Conservation (phyloP, 1,140 invertebrate genomes). For the Bombus waltoni region DNA sequence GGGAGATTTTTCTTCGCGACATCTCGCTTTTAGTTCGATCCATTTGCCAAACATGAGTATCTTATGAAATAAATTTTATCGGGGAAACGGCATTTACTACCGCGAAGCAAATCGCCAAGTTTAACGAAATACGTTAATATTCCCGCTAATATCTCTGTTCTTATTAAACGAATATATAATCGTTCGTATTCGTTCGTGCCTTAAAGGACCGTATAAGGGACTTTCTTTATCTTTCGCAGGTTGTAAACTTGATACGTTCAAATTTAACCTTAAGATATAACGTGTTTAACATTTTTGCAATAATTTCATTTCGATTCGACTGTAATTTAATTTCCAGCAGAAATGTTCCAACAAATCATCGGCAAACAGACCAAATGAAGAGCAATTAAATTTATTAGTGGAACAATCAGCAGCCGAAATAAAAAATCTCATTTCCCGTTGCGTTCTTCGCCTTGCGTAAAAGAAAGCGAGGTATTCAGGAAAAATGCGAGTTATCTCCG, state of each 20-base stretch:
- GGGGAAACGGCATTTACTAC: background rate
- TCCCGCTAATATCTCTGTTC: background rate
- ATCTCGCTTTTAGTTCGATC: background rate
- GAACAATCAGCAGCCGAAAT: background rate
- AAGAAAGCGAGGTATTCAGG: background rate
- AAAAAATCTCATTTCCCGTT: background rate
- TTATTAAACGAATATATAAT: too few species aligned
- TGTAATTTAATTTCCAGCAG: too few species aligned
- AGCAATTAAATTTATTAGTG: background rate
- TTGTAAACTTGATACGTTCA: too few species aligned
- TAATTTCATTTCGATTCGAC: too few species aligned
- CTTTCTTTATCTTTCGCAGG: too few species aligned
- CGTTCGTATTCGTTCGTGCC: too few species aligned
- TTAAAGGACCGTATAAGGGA: too few species aligned
- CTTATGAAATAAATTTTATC: background rate
- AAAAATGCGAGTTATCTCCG: background rate
- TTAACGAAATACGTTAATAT: background rate
- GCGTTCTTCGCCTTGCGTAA: background rate
- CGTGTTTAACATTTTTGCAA: too few species aligned
- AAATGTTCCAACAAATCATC: too few species aligned
- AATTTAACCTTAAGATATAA: too few species aligned
- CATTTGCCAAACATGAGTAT: background rate
- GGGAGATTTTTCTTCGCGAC: background rate
- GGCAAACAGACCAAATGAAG: background rate
- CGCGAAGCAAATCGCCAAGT: background rate